Conservation (phyloP, 2,113 vertebrate genomes). For the Prochilodus magdalenae region DNA sequence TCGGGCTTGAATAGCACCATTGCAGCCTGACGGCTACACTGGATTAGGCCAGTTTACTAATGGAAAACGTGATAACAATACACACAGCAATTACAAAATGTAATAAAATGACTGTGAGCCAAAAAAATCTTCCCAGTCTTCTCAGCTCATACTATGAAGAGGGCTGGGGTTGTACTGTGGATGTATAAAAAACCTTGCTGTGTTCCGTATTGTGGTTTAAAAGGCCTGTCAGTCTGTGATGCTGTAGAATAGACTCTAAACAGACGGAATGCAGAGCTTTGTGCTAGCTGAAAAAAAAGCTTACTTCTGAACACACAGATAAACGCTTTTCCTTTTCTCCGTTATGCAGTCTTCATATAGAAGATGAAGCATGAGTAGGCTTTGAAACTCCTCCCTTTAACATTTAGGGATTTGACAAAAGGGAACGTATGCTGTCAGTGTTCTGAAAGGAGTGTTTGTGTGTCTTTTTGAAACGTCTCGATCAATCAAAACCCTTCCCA, state of each 20-base stretch:
- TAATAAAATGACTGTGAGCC: background rate
- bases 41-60: background rate
- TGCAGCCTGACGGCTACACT: background rate
- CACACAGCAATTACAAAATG: background rate
- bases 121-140: background rate
- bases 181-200: background rate
- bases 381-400: slow-evolving; percentile 50
- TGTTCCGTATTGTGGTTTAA: slow-evolving; percentile 1
- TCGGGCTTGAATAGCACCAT: background rate
- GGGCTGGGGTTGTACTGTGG: background rate
- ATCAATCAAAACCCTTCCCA: slow-evolving; percentile 62
- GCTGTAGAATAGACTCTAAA: background rate
- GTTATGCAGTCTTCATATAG: slow-evolving; percentile 41
- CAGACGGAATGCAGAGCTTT: background rate
- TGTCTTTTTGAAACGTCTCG: slow-evolving; percentile 61
- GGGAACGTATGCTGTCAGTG: slow-evolving; percentile 64
- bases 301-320: background rate
- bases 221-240: background rate
- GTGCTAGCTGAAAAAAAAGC: background rate
- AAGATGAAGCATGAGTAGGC: slow-evolving; percentile 51
- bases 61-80: background rate
- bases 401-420: slow-evolving; percentile 57
- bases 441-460: slow-evolving; percentile 63
- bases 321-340: slow-evolving; percentile 47
- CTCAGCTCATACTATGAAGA: background rate